Conservation (phyloP, 2,113 vertebrate genomes). For the Delphinus delphis region DNA sequence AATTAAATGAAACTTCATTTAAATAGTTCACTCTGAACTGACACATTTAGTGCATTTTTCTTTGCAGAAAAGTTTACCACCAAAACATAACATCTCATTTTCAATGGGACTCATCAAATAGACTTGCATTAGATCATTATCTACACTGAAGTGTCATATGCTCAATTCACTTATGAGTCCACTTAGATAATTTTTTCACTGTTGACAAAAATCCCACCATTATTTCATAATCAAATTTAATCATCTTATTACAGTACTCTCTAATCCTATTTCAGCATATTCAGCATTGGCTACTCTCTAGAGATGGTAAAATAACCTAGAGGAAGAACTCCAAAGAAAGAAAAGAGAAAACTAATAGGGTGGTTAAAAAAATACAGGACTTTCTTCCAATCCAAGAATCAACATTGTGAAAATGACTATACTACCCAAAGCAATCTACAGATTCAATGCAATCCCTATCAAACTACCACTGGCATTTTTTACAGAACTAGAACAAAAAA, state of each 20-base stretch:
- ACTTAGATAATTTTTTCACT: slow-evolving; percentile 45
- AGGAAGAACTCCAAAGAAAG: background rate
- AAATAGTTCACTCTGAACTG: slow-evolving; percentile 21
- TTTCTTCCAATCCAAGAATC: background rate
- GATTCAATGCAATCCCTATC: no score
- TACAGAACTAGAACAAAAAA: no score
- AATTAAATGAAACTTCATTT: slow-evolving; percentile 58
- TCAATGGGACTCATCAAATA: slow-evolving; percentile 37
- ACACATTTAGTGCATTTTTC: slow-evolving; percentile 53
- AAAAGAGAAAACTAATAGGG: background rate
- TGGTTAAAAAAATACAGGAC: background rate
- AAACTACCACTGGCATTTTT: no score
- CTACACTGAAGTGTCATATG: background rate
- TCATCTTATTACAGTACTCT: slow-evolving; percentile 39
- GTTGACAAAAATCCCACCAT: slow-evolving; percentile 53
- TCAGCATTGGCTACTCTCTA: slow-evolving; percentile 1
- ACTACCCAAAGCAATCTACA: no score
- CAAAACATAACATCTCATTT: slow-evolving; percentile 51
- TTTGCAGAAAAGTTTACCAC: slow-evolving; percentile 43
- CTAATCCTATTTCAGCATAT: slow-evolving; percentile 43
- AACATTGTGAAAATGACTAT: no score
- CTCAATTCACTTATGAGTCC: slow-evolving; percentile 35
- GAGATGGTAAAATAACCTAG: slow-evolving; percentile 40
- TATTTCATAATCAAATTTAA: slow-evolving; percentile 63
- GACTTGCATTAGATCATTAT: slow-evolving; percentile 9